phyloP scores from a whole-genome alignment of 2,113 vertebrate genomes.

The Siniperca chuatsi region DNA sequence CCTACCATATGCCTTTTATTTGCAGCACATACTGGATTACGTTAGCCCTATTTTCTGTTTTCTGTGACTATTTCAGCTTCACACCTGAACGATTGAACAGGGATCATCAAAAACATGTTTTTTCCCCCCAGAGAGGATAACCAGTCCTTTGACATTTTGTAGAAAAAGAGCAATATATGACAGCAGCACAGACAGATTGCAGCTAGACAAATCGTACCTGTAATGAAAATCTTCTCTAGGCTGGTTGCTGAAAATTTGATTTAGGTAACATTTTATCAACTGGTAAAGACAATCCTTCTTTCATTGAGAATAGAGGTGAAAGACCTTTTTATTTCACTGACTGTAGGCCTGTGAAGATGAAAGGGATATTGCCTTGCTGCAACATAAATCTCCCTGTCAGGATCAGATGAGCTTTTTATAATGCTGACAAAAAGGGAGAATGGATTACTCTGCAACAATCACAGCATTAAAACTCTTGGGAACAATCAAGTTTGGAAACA shows the following conservation, averaged over 20 bases:
- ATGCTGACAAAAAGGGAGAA: slow-evolving; percentile 35
- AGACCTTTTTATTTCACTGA: slow-evolving; percentile 5
- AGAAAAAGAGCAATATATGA: background rate
- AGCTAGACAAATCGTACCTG: background rate
- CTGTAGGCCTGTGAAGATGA: slow-evolving; percentile 12
- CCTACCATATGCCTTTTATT: background rate
- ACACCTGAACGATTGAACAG: background rate
- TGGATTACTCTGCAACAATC: slow-evolving; percentile 31
- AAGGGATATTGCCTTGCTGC: slow-evolving; percentile 28
- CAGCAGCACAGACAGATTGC: background rate
- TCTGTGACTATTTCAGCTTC: slow-evolving; percentile 4
- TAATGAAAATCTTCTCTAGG: background rate
- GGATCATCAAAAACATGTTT: background rate
- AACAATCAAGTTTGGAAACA: slow-evolving; percentile 10
- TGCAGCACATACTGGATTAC: background rate
- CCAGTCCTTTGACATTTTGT: background rate
- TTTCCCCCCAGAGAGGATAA: background rate
- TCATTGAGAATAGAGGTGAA: background rate
- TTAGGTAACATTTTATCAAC: slow-evolving; percentile 15
- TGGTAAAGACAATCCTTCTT: slow-evolving; percentile 5
- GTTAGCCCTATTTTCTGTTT: background rate
- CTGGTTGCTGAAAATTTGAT: background rate
- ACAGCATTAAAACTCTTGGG: slow-evolving; percentile 31
- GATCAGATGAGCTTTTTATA: slow-evolving; percentile 42
- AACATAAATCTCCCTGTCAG: slow-evolving; percentile 53